A percentile compares a stretch with the other conserved stretches of the same genome.
Evolutionary conservation across 1,140 invertebrate species (phyloP).

Genomic region (Oreohelix idahoensis): DNA sequence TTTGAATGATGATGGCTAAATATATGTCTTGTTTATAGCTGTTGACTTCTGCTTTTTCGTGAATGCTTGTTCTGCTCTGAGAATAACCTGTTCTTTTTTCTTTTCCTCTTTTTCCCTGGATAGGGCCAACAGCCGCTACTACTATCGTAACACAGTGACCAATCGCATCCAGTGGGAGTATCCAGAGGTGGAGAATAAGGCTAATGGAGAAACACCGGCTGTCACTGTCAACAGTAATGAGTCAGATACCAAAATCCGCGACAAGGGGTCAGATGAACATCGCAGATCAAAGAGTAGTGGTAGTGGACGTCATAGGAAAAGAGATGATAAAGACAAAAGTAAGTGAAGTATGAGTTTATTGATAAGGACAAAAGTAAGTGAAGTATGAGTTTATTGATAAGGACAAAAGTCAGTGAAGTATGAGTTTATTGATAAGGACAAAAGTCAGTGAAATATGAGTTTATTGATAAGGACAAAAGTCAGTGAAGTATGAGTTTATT

Average conservation of each 20-base stretch:
- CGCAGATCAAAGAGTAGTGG: background rate
- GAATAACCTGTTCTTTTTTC: background rate
- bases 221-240: background rate
- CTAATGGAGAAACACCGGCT: slow-evolving; percentile 22
- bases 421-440: too few relatives aligned
- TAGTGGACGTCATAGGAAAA: slow-evolving; percentile 21
- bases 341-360: too few relatives aligned
- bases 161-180: slow-evolving; percentile 81
- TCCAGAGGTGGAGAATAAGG: slow-evolving; percentile 72
- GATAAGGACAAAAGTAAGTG: too few relatives aligned
- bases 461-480: too few relatives aligned
- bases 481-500: too few relatives aligned
- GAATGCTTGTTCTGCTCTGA: background rate
- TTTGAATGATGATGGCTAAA: background rate
- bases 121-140: slow-evolving; percentile 78
- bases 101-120: slow-evolving; percentile 16
- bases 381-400: too few relatives aligned
- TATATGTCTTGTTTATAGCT: background rate
- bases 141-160: slow-evolving; percentile 78
- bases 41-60: background rate
- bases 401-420: too few relatives aligned
- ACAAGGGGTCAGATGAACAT: background rate
- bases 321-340: slow-evolving; percentile 32
- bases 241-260: background rate
- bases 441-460: too few relatives aligned